A percentile compares a stretch with the other conserved stretches of the same genome.
These are phyloP conservation scores for Pammene fasciana DNA, from an alignment of 2,888 invertebrate genomes.

Conservation along the genomic window DNA sequence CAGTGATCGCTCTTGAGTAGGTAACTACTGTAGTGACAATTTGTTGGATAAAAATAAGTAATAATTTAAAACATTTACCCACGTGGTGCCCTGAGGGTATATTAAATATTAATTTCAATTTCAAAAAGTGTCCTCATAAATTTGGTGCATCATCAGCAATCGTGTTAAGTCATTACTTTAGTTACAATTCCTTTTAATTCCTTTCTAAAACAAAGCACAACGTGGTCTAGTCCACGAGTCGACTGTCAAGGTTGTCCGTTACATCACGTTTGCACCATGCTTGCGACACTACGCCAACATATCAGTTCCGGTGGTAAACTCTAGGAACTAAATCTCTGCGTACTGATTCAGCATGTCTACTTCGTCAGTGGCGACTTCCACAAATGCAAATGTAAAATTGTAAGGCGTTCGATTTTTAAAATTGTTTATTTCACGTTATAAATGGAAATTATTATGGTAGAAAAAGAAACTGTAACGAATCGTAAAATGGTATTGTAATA, in stretches of 20 bases:
- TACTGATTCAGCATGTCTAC: not conserved
- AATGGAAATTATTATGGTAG: not conserved
- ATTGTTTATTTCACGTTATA: not conserved
- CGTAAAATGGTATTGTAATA: conserved; percentile 12
- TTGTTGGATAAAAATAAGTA: too few relatives aligned
- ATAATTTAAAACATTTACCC: not conserved
- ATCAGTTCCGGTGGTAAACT: conserved; percentile 15
- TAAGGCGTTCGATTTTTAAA: not conserved
- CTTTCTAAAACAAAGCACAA: not conserved
- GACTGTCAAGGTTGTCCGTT: conserved; percentile 36
- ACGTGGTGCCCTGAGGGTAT: too few relatives aligned
- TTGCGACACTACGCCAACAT: conserved; percentile 12
- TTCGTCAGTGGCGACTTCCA: not conserved
- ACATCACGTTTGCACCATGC: conserved; percentile 26
- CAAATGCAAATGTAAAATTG: conserved; percentile 3
- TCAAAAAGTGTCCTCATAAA: too few relatives aligned
- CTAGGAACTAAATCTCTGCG: not conserved
- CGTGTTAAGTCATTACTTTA: too few relatives aligned
- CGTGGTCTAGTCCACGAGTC: not conserved
- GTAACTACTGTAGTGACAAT: too few relatives aligned
- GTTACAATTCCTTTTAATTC: not conserved
- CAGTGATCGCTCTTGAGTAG: too few relatives aligned
- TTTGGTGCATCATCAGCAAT: too few relatives aligned
- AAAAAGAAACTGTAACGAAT: conserved; percentile 28
- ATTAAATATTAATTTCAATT: too few relatives aligned